phyloP scores from a whole-genome alignment of 2,888 invertebrate genomes.

The Perizoma affinitatum region DNA sequence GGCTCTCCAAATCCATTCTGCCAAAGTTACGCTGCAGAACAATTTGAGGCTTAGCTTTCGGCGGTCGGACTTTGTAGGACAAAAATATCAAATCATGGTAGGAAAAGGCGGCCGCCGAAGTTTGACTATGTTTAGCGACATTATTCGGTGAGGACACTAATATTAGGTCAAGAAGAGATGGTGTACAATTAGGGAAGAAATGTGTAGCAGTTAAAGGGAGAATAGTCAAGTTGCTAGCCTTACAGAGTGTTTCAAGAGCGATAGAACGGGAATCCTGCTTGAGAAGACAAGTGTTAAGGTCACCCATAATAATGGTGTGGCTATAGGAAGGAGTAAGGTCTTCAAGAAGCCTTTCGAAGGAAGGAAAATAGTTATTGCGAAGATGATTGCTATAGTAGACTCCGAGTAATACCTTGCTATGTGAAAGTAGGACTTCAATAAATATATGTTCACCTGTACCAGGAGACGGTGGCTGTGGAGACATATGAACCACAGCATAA shows the following conservation, averaged over 20 bases:
- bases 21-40: too few species aligned
- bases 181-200: neutral
- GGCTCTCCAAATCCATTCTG: too few species aligned
- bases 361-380: neutral
- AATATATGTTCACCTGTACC: too few species aligned
- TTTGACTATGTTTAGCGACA: conserved; percentile 7
- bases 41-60: too few species aligned
- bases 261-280: neutral
- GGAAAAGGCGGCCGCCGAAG: neutral
- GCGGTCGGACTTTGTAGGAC: too few species aligned
- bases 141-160: neutral
- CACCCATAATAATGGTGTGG: conserved; percentile 2
- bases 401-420: neutral
- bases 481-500: conserved; percentile 1
- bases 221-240: neutral
- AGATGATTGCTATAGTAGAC: conserved; percentile 1
- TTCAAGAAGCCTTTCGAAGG: neutral
- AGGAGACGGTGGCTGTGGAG: too few species aligned
- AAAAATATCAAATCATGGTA: neutral
- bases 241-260: neutral
- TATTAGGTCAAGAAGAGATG: neutral
- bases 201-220: neutral
- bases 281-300: neutral
- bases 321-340: neutral
- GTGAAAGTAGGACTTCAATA: conserved; percentile 1